Base-by-base conservation (phyloP, 2,888 invertebrate species). In the Pyrrhosoma nymphula region DNA sequence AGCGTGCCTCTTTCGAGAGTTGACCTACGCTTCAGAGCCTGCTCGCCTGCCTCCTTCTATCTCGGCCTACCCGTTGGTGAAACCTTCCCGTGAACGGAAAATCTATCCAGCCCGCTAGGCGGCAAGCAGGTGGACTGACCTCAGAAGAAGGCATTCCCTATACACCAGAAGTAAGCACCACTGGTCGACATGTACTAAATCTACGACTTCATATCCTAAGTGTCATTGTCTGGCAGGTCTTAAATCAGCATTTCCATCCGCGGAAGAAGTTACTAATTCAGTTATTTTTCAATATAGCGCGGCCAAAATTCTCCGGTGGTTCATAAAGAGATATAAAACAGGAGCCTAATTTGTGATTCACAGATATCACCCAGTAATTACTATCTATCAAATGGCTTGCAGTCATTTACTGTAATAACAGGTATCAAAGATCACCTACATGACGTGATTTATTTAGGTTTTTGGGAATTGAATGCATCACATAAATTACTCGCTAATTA, bases 1-100 rank as follows among this genome's bases (percentile, higher is more conserved):
- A 93, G 93, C 0, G 93, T 93, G 93, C 93, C 93, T 93, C 93
- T 26, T n/a, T 47, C 93, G 39, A 93, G 93, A 93, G 93, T 93
- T 69, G 93, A 93, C 93, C 93, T 93, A 93, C 93, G 93, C 39
- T 47, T 60, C 91, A 63, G 63, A 18, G n/a, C 89, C 89, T 89
- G 89, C 89, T 35, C n/a, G 89, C 89, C 89, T 89, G 89, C 55
- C 55, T 26, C 14, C 1, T 60, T 60, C 6, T 60, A 60, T 60
- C 60, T 47, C 26, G 89, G 39, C 39, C 35, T 20, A 88, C 88
- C 39, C n/a, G 55, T n/a, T 56, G 55, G 89, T 20, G 88, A 88
- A 47, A 89, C 18, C 82, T 82, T 14, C 82, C 12, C 12, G 55
- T 30, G 14, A 89, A 56, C 89, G 89, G 56, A 26, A 10, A 55